Conservation (phyloP, 1,140 invertebrate genomes). For the Halesus radiatus region DNA sequence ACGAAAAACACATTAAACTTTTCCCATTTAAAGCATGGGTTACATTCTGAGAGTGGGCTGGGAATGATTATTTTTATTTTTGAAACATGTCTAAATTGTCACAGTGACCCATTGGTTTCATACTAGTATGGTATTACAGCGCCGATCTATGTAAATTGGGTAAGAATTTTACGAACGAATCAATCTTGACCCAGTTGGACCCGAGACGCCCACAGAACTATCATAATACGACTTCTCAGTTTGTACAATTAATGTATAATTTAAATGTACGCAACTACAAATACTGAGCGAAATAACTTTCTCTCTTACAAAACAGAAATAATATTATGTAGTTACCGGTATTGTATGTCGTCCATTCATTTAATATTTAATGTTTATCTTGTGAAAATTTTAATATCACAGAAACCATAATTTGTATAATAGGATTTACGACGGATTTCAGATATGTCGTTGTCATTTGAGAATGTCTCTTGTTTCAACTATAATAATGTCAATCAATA, state of each 20-base stretch:
- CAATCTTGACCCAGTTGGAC: slow-evolving; percentile 11
- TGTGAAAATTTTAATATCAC: too few relatives aligned
- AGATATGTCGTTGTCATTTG: too few relatives aligned
- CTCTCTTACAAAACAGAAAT: neutral
- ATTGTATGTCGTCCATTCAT: too few relatives aligned
- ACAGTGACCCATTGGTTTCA: neutral
- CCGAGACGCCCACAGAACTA: neutral
- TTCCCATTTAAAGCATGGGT: too few relatives aligned
- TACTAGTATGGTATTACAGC: neutral
- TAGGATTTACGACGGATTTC: too few relatives aligned
- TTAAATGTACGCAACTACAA: neutral
- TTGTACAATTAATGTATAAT: neutral
- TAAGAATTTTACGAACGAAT: slow-evolving; percentile 5
- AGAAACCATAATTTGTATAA: too few relatives aligned
- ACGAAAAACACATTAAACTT: too few relatives aligned
- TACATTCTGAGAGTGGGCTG: too few relatives aligned
- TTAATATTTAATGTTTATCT: too few relatives aligned
- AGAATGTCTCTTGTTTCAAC: too few relatives aligned
- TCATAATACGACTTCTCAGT: neutral
- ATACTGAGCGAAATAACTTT: neutral
- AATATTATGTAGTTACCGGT: too few relatives aligned
- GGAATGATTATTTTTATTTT: neutral
- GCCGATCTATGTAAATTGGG: neutral
- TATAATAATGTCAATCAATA: too few relatives aligned
- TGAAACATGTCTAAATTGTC: neutral